A percentile compares a stretch with the other conserved stretches of the same genome.
Evolutionary conservation across 2,797 vertebrate species (phyloP).

Genomic region (Enteromius treurensis): DNA sequence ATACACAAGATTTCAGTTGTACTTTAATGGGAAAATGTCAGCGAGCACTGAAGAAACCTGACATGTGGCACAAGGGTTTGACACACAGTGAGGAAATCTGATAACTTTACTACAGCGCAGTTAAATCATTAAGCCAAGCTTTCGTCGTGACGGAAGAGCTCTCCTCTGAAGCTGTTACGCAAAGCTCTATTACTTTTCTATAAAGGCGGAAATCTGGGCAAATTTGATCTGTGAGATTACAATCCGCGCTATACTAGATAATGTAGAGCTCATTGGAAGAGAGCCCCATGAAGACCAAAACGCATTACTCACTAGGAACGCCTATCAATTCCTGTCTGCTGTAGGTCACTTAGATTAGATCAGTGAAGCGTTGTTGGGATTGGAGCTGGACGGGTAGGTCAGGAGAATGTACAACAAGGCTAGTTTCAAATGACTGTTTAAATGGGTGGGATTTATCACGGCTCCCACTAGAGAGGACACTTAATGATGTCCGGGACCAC

Average conservation of each 20-base stretch:
- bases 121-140: conserved; percentile 46
- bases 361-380: conserved; percentile 33
- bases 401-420: conserved; percentile 33
- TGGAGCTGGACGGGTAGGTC: conserved; percentile 22
- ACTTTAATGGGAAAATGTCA: conserved; percentile 33
- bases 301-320: conserved; percentile 67
- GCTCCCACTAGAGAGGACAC: not conserved
- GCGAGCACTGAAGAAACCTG: not conserved
- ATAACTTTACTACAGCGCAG: conserved; percentile 27
- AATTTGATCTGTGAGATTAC: conserved; percentile 78
- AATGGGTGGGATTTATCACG: conserved; percentile 44
- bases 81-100: conserved; percentile 26
- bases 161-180: conserved; percentile 65
- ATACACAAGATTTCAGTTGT: conserved; percentile 1
- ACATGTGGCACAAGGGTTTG: not conserved
- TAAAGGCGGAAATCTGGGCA: conserved; percentile 61
- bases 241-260: conserved; percentile 69
- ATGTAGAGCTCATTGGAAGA: conserved; percentile 75
- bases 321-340: conserved; percentile 67
- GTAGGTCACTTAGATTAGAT: conserved; percentile 65
- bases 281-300: conserved; percentile 56
- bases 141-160: conserved; percentile 67
- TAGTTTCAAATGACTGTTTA: conserved; percentile 37
- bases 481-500: conserved; percentile 25
- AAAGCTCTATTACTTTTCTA: conserved; percentile 72